phyloP scores from a whole-genome alignment of 2,113 vertebrate species.

The Halcyon malimbica region DNA sequence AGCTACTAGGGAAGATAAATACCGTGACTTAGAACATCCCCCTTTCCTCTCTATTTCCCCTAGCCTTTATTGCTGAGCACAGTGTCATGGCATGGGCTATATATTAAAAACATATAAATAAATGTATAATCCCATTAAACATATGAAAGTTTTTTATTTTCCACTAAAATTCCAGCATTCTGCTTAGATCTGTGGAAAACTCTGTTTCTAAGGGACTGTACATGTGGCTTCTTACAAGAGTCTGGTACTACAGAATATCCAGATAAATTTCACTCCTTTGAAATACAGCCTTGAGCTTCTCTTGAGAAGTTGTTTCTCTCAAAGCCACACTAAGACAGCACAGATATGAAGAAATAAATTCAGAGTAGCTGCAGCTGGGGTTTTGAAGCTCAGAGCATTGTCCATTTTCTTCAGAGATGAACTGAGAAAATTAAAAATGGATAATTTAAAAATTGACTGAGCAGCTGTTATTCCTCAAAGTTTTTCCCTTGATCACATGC shows the following conservation, averaged over 20 bases:
- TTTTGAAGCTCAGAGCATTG: neutral
- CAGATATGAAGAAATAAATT: neutral
- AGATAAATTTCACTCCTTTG: neutral
- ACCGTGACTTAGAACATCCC: neutral
- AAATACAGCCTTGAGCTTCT: neutral
- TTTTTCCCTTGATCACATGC: neutral
- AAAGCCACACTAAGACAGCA: neutral
- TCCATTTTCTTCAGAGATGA: neutral
- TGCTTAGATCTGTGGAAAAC: neutral
- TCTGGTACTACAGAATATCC: neutral
- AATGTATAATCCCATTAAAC: neutral
- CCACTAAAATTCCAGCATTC: neutral
- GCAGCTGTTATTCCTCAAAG: neutral
- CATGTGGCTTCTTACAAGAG: neutral
- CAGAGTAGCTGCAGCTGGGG: neutral
- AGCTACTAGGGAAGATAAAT: neutral
- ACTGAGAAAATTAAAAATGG: neutral
- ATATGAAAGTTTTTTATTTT: neutral
- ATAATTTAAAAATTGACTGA: neutral
- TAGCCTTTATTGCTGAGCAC: neutral
- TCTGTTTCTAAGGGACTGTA: neutral
- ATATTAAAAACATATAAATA: neutral
- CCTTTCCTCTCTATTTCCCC: neutral
- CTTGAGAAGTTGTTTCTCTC: neutral
- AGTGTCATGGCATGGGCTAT: fast-evolving